These are phyloP conservation scores for Diadophis punctatus DNA, from an alignment of 2,113 vertebrate genomes.

Conservation along the genomic window DNA sequence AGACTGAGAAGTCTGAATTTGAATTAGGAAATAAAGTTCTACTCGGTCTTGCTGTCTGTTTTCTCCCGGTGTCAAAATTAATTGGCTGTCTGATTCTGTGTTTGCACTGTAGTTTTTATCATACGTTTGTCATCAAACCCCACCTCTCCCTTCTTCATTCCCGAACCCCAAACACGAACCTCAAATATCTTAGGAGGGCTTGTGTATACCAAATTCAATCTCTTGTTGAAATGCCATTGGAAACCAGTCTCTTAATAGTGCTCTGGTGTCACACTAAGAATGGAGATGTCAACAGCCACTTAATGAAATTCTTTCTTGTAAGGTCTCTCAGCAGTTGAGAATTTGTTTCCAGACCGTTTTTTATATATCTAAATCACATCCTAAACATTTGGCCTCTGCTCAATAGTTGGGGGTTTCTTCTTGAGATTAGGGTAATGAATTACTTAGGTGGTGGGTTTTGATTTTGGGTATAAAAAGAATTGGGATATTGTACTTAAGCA, in stretches of 20 bases:
- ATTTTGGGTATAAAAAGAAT: slow-evolving; percentile 21
- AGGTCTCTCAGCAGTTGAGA: neutral
- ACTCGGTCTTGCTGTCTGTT: neutral
- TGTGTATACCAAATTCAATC: slow-evolving; percentile 29
- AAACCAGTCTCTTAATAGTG: slow-evolving; percentile 45
- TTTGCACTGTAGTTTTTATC: slow-evolving; percentile 24
- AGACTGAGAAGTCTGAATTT: neutral
- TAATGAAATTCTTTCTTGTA: slow-evolving; percentile 39
- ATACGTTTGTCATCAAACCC: neutral
- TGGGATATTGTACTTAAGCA: slow-evolving; percentile 10
- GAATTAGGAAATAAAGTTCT: slow-evolving; percentile 42
- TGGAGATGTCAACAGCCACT: slow-evolving; percentile 42
- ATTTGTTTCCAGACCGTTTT: slow-evolving; percentile 18
- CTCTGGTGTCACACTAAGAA: slow-evolving; percentile 17
- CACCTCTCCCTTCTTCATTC: slow-evolving; percentile 19
- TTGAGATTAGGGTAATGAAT: slow-evolving; percentile 49
- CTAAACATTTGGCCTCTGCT: slow-evolving; percentile 54
- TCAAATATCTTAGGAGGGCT: slow-evolving; percentile 33
- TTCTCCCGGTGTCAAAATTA: neutral
- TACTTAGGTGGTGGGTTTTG: slow-evolving; percentile 8
- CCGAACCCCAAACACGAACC: slow-evolving; percentile 35
- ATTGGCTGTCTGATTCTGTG: neutral
- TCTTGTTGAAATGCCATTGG: slow-evolving; percentile 46
- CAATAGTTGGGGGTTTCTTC: slow-evolving; percentile 41
- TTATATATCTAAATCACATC: slow-evolving; percentile 3